These are phyloP conservation scores for Phasianus colchicus DNA, from an alignment of 2,113 vertebrate species.

Conservation along the genomic window DNA sequence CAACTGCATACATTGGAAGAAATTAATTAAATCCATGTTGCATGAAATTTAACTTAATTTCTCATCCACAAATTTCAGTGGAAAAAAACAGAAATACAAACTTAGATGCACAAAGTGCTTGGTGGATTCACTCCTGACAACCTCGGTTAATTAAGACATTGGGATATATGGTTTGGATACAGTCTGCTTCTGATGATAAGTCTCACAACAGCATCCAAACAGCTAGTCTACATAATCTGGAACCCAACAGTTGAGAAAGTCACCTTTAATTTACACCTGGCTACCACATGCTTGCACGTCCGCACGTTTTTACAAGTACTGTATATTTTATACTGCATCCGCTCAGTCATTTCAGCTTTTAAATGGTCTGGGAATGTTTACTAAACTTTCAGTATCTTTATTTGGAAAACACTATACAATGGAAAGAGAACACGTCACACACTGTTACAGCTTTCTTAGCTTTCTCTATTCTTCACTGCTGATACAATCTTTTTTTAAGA, in stretches of 20 bases:
- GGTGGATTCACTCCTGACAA: neutral
- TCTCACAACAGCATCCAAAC: conserved; percentile 45
- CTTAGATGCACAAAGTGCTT: neutral
- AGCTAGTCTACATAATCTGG: conserved; percentile 50
- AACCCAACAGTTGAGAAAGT: conserved; percentile 66
- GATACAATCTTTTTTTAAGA: neutral
- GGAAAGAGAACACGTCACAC: conserved; percentile 51
- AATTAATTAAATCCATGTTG: neutral
- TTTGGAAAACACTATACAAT: conserved; percentile 72
- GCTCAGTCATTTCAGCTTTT: conserved; percentile 76
- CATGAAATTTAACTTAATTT: neutral
- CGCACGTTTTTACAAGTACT: conserved; percentile 73
- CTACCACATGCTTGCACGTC: conserved; percentile 61
- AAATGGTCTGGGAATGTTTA: conserved; percentile 77
- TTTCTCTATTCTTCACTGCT: conserved; percentile 16
- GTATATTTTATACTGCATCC: conserved; percentile 72
- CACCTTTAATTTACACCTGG: conserved; percentile 72
- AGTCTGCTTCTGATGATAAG: conserved; percentile 60
- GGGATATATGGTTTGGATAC: conserved; percentile 11
- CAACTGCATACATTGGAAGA: neutral
- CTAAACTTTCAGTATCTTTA: conserved; percentile 72
- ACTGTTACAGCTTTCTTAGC: conserved; percentile 17
- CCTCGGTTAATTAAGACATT: conserved; percentile 14
- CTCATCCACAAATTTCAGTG: neutral
- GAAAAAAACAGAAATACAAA: neutral